These are phyloP conservation scores for Scaptomyza caliginosa DNA, from an alignment of 2,888 invertebrate species.

Conservation along the genomic window DNA sequence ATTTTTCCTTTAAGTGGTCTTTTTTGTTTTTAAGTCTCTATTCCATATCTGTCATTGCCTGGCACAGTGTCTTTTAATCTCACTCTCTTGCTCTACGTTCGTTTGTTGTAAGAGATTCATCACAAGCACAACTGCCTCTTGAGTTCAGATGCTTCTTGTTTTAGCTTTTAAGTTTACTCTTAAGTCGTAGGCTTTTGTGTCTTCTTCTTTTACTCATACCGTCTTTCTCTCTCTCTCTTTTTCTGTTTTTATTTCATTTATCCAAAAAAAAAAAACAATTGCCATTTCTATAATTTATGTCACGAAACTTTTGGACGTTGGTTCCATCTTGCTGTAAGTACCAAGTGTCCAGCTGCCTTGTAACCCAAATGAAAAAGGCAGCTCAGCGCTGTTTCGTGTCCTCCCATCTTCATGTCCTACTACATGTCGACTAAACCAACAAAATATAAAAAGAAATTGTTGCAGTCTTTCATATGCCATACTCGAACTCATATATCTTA, in stretches of 20 bases:
- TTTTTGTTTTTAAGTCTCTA: constrained; percentile 32
- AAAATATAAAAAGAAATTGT: constrained; percentile 7
- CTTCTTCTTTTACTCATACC: constrained; percentile 48
- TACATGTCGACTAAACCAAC: constrained; percentile 24
- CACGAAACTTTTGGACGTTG: constrained; percentile 57
- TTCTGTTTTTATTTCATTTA: constrained; percentile 51
- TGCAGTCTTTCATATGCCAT: constrained; percentile 25
- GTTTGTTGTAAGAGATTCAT: constrained; percentile 36
- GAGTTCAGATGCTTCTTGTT: constrained; percentile 45
- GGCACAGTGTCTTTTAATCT: constrained; percentile 36
- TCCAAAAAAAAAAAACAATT: constrained; percentile 23
- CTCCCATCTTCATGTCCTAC: constrained; percentile 23
- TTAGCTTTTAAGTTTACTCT: constrained; percentile 49
- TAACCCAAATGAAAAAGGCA: constrained; percentile 10
- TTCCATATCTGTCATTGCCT: constrained; percentile 46
- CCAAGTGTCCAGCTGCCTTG: constrained; percentile 66
- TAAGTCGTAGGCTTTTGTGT: constrained; percentile 51
- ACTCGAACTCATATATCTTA: constrained; percentile 8
- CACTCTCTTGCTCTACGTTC: constrained; percentile 6
- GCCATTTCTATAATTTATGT: constrained; percentile 51
- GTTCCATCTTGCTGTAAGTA: constrained; percentile 77
- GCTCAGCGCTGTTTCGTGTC: constrained; percentile 47
- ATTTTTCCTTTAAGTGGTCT: constrained; percentile 25
- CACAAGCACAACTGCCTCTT: constrained; percentile 33
- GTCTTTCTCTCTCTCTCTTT: constrained; percentile 47